These are phyloP conservation scores for Lates calcarifer DNA, from an alignment of 2,113 vertebrate species.

Conservation along the genomic window DNA sequence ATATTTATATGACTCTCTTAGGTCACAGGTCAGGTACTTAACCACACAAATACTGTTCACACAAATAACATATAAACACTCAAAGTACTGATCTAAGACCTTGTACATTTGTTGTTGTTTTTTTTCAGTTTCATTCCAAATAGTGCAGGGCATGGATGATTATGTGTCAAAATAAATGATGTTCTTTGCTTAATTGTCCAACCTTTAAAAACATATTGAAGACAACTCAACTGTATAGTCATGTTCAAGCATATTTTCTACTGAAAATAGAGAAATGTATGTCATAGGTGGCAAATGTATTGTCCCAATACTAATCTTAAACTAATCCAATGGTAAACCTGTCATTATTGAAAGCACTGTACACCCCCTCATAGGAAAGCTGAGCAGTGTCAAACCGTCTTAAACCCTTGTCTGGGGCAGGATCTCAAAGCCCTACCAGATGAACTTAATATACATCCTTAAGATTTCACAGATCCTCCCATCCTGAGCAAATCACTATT, in stretches of 20 bases:
- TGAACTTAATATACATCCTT: neutral
- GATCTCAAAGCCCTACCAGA: slow-evolving; percentile 4
- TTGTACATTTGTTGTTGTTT: too few relatives aligned
- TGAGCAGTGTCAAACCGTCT: slow-evolving; percentile 8
- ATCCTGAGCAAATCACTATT: neutral
- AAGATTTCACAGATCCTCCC: neutral
- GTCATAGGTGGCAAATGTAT: slow-evolving; percentile 14
- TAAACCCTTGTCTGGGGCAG: slow-evolving; percentile 11
- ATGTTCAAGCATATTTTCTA: neutral
- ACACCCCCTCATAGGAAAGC: slow-evolving; percentile 11
- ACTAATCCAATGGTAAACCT: slow-evolving; percentile 30
- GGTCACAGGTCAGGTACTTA: neutral
- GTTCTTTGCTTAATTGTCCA: neutral
- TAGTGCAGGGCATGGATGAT: neutral
- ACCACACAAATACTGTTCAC: neutral
- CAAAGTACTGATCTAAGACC: too few relatives aligned
- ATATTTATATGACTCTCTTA: too few relatives aligned
- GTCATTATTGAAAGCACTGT: slow-evolving; percentile 43
- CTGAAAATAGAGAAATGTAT: neutral
- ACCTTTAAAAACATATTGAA: neutral
- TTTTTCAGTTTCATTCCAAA: neutral
- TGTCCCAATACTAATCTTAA: slow-evolving; percentile 9
- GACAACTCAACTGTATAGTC: neutral
- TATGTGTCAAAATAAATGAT: neutral
- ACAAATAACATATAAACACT: too few relatives aligned